A percentile compares a stretch with the other conserved stretches of the same genome.
These are phyloP conservation scores for Troilus luridus DNA, from an alignment of 2,888 invertebrate species.

Conservation along the genomic window DNA sequence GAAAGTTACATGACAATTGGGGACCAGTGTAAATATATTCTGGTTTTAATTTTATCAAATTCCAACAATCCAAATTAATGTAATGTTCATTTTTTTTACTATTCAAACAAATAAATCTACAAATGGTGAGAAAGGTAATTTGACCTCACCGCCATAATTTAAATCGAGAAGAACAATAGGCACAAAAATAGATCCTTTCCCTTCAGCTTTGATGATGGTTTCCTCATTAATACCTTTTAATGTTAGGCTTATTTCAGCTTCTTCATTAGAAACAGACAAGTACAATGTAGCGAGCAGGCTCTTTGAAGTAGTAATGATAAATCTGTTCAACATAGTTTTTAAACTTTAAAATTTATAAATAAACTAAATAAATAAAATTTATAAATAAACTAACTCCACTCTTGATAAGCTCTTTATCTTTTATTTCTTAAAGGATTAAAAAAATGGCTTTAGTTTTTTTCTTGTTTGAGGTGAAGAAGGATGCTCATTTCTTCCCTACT, in stretches of 20 bases:
- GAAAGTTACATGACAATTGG: too few species aligned
- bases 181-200: background rate
- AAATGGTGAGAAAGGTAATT: background rate
- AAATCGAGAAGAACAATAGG: conserved; percentile 47
- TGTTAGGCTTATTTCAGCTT: conserved; percentile 27
- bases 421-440: background rate
- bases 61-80: too few species aligned
- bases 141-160: conserved; percentile 45
- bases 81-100: too few species aligned
- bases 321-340: background rate
- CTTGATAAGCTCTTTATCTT: background rate
- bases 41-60: too few species aligned
- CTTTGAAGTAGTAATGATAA: conserved; percentile 16
- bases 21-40: too few species aligned
- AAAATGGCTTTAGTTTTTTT: too few species aligned
- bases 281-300: background rate
- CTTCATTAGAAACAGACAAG: conserved; percentile 35
- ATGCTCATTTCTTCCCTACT: too few species aligned
- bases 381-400: background rate
- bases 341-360: background rate
- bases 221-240: background rate
- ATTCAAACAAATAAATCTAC: too few species aligned
- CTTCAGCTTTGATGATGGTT: conserved; percentile 29
- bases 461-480: too few species aligned
- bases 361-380: too few species aligned